A percentile compares a stretch with the other conserved stretches of the same genome.
These are phyloP conservation scores for Chromis chromis DNA, from an alignment of 2,797 vertebrate species.

Conservation along the genomic window DNA sequence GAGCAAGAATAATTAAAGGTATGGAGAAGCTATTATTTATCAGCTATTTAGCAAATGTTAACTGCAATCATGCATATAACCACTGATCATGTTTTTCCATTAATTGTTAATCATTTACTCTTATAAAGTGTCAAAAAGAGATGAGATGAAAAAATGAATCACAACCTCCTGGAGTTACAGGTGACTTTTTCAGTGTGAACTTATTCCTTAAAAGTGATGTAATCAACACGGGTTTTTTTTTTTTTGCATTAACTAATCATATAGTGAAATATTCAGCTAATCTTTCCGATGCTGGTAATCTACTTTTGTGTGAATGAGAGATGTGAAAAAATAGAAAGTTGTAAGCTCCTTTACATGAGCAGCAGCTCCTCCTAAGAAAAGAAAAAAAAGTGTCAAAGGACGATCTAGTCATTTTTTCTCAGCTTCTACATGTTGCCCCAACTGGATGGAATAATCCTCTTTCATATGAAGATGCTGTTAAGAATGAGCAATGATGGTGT, in stretches of 20 bases:
- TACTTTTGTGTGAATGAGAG: background rate
- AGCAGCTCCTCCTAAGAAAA: conserved; percentile 6
- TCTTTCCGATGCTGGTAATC: background rate
- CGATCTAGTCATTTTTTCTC: conserved; percentile 34
- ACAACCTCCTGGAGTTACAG: background rate
- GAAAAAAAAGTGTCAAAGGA: conserved; percentile 42
- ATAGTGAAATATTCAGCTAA: background rate
- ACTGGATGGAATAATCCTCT: conserved; percentile 49
- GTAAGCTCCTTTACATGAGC: conserved; percentile 23
- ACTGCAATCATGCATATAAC: background rate
- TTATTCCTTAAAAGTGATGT: background rate
- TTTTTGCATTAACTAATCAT: background rate
- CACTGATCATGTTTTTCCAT: background rate
- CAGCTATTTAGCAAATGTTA: background rate
- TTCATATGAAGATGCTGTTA: conserved; percentile 41
- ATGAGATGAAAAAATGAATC: background rate
- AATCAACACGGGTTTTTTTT: background rate
- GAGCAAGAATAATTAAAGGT: conserved; percentile 17
- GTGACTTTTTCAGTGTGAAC: background rate
- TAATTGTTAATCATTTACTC: background rate
- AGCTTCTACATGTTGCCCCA: conserved; percentile 14
- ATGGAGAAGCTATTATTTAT: background rate
- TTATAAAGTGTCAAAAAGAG: background rate
- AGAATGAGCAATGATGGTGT: conserved; percentile 33
- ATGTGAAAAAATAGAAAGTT: background rate